These are phyloP conservation scores for Sebastes alutus DNA, from an alignment of 2,797 vertebrate species.

Conservation along the genomic window DNA sequence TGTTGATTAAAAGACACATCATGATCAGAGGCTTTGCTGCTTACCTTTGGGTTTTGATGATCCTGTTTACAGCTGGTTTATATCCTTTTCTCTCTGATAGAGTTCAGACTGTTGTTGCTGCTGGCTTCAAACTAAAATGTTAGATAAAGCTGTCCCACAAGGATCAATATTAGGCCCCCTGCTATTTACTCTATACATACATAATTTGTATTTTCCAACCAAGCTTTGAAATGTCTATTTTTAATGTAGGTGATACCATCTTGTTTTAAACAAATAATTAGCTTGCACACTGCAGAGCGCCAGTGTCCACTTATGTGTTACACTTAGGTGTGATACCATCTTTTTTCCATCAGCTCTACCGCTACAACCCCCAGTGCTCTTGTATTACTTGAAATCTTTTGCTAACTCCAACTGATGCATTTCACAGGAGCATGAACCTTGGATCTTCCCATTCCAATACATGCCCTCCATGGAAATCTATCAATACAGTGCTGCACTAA, in stretches of 20 bases:
- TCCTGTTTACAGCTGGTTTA: background rate
- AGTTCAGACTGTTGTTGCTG: background rate
- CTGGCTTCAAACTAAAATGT: background rate
- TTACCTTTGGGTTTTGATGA: background rate
- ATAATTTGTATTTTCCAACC: background rate
- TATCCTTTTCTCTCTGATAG: too few species aligned
- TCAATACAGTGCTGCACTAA: background rate
- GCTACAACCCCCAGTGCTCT: background rate
- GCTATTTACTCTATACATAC: background rate
- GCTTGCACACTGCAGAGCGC: background rate
- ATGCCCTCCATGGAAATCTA: background rate
- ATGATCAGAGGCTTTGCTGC: too few species aligned
- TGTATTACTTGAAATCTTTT: background rate
- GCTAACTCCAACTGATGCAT: background rate
- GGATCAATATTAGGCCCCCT: background rate
- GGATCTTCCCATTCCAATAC: background rate
- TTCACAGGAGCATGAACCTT: background rate
- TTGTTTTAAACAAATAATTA: background rate
- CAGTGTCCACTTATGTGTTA: background rate
- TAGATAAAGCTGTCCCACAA: background rate
- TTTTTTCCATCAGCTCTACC: background rate
- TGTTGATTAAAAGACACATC: too few species aligned
- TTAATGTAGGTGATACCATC: background rate
- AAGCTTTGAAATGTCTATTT: background rate
- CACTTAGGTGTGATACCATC: background rate